Evolutionary conservation across 2,797 vertebrate species (phyloP).

Genomic region (Monodelphis domestica): DNA sequence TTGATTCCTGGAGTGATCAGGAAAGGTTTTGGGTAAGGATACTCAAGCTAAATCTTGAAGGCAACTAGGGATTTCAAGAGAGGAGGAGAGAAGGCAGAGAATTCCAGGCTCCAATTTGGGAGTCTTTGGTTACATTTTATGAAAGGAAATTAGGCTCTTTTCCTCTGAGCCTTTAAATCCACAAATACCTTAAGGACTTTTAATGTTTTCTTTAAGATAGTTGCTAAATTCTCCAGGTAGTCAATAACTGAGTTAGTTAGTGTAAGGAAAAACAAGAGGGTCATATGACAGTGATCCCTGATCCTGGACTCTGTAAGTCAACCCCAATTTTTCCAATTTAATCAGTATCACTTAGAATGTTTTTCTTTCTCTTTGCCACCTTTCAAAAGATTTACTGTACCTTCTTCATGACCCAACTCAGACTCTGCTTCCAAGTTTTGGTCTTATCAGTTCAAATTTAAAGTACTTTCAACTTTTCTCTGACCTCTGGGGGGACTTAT

Average conservation of each 20-base stretch:
- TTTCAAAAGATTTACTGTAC: not conserved
- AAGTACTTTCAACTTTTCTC: not conserved
- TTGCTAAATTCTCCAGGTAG: not conserved
- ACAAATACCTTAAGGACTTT: not conserved
- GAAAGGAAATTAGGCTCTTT: not conserved
- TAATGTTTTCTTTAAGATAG: not conserved
- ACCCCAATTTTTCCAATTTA: not conserved
- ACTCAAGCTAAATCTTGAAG: not conserved
- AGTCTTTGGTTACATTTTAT: not conserved
- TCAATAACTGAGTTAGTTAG: not conserved
- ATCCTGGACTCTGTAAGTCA: not conserved
- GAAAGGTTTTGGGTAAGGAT: not conserved
- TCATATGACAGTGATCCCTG: not conserved
- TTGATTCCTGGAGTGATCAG: not conserved
- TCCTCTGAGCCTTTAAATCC: not conserved
- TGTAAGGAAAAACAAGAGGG: not conserved
- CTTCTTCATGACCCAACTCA: not conserved
- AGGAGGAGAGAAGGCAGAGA: not conserved
- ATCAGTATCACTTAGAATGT: not conserved
- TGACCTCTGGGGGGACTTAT: not conserved
- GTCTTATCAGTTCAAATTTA: not conserved
- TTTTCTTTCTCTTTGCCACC: not conserved
- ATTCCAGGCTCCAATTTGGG: not conserved
- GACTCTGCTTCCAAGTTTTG: not conserved
- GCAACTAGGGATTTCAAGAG: not conserved